phyloP scores from a whole-genome alignment of 2,113 vertebrate species.

The Cyphomyrus discorhynchus region DNA sequence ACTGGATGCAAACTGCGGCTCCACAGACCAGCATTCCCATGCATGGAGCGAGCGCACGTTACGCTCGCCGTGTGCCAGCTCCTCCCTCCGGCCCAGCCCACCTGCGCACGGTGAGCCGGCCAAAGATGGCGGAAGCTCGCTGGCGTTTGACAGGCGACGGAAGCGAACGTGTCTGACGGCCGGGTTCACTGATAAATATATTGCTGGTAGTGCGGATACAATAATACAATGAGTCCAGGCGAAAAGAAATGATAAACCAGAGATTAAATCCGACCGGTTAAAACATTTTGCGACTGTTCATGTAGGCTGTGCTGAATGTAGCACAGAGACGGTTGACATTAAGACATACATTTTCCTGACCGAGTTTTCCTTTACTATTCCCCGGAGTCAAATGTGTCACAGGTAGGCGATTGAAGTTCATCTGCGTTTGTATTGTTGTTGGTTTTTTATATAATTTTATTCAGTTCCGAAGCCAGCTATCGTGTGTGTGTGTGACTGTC shows the following conservation, averaged over 20 bases:
- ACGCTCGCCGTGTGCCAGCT: not conserved
- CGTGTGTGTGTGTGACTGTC: conserved; percentile 27
- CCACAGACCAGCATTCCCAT: not conserved
- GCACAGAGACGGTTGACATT: not conserved
- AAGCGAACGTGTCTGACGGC: conserved; percentile 18
- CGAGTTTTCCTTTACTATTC: not conserved
- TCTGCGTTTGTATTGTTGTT: not conserved
- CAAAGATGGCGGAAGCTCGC: conserved; percentile 55
- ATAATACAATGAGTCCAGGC: not conserved
- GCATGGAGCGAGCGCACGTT: not conserved
- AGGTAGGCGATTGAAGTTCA: conserved; percentile 27
- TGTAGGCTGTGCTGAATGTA: not conserved
- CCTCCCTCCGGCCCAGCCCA: conserved; percentile 33
- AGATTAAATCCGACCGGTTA: not conserved
- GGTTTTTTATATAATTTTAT: not conserved
- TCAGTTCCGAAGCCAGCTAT: not conserved
- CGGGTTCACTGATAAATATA: not conserved
- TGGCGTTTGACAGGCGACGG: conserved; percentile 3
- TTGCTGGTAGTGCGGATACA: not conserved
- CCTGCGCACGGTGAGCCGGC: conserved; percentile 33
- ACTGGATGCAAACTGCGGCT: not conserved
- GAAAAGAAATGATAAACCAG: conserved; percentile 5
- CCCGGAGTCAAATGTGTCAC: conserved; percentile 21
- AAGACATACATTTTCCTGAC: not conserved
- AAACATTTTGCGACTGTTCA: not conserved